Evolutionary conservation across 2,797 vertebrate species (phyloP).

Genomic region (Aphelocoma californica): DNA sequence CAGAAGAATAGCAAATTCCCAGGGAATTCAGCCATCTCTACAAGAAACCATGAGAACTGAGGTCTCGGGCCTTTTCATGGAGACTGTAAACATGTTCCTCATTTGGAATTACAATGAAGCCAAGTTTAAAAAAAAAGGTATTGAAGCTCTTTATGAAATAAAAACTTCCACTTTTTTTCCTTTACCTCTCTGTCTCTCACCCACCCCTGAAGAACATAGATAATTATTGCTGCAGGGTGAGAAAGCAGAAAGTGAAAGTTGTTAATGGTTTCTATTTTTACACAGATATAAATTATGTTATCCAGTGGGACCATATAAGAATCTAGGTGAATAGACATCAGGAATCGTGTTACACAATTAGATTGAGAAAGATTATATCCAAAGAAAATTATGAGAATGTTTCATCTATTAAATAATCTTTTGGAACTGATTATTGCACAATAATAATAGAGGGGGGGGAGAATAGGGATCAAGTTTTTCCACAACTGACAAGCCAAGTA

Average conservation of each 20-base stretch:
- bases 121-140: background rate
- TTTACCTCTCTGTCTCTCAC: background rate
- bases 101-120: background rate
- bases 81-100: background rate
- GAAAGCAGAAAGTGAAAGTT: background rate
- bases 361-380: background rate
- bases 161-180: background rate
- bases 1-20: background rate
- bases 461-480: background rate
- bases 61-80: background rate
- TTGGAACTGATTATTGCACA: background rate
- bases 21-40: background rate
- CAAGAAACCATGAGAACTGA: background rate
- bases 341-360: background rate
- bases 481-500: background rate
- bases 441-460: background rate
- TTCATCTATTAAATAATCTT: background rate
- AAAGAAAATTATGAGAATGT: background rate
- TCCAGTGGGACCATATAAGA: background rate
- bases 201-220: background rate
- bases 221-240: constrained; percentile 23
- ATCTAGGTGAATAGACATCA: background rate
- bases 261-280: constrained; percentile 45
- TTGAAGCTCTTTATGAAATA: background rate
- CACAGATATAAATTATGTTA: background rate